Conservation (phyloP, 2,888 invertebrate genomes). For the Gryllus longicercus region DNA sequence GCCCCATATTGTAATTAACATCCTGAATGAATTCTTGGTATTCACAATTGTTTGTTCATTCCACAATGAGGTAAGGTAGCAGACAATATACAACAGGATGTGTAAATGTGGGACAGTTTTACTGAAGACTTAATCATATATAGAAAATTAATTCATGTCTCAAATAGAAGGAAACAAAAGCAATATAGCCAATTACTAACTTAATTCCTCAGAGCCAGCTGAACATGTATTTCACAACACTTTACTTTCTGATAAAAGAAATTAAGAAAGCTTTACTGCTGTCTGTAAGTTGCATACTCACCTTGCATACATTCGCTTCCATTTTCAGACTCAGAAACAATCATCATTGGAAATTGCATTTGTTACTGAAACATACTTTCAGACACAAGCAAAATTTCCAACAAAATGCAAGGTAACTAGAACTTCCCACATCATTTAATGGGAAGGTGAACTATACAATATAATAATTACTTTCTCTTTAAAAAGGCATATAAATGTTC, state of each 20-base stretch:
- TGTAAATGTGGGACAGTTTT: background rate
- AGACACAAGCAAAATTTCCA: constrained; percentile 1
- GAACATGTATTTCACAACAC: background rate
- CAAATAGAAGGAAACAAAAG: too few species aligned
- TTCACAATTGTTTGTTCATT: background rate
- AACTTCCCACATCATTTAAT: too few species aligned
- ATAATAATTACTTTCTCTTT: constrained; percentile 2
- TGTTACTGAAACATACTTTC: background rate
- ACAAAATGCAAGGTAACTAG: background rate
- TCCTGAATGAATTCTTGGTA: background rate
- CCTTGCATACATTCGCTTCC: background rate
- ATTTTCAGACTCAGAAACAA: background rate
- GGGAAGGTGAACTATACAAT: background rate
- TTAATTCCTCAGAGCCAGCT: background rate
- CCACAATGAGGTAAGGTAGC: background rate
- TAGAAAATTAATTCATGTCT: too few species aligned
- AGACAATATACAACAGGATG: background rate
- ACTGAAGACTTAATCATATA: background rate
- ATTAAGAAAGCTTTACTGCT: background rate
- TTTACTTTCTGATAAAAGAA: background rate
- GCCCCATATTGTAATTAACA: background rate
- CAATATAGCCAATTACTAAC: too few species aligned
- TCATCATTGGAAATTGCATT: background rate
- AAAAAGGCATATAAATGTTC: constrained; percentile 5
- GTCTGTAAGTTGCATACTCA: background rate